Percentiles rank a stretch among this genome's conserved stretches.
phyloP scores from a whole-genome alignment of 2,888 invertebrate genomes.

The Punctoribates punctum region DNA sequence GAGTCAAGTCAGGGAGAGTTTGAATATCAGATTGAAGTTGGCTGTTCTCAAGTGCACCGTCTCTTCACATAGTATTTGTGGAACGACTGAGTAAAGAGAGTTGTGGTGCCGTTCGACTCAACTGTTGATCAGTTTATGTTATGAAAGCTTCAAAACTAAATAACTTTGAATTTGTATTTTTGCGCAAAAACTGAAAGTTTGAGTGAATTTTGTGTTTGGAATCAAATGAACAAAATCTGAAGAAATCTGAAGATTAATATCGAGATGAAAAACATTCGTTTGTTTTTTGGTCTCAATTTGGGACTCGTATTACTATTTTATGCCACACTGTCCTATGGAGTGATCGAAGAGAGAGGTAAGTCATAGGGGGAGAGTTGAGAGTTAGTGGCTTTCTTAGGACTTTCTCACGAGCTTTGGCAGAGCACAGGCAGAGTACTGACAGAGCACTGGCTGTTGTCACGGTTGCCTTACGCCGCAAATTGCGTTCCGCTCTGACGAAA shows the following conservation, averaged over 20 bases:
- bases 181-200: not conserved
- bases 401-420: slow-evolving; percentile 23
- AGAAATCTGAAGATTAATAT: not conserved
- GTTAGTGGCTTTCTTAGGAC: slow-evolving; percentile 25
- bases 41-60: not conserved
- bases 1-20: not conserved
- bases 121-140: not conserved
- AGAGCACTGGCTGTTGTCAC: slow-evolving; percentile 9
- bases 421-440: not conserved
- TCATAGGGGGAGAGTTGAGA: not conserved
- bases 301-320: not conserved
- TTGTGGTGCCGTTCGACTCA: too few relatives aligned
- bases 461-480: slow-evolving; percentile 28
- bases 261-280: slow-evolving; percentile 15
- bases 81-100: not conserved
- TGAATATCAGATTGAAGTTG: not conserved
- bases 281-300: slow-evolving; percentile 2
- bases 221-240: not conserved
- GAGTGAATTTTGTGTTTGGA: not conserved
- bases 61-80: not conserved
- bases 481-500: slow-evolving; percentile 23
- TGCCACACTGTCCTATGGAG: slow-evolving; percentile 17
- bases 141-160: not conserved
- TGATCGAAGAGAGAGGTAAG: slow-evolving; percentile 37
- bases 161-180: slow-evolving; percentile 4